Conservation (phyloP, 2,888 invertebrate species). For the Zhengitettix transpicula region DNA sequence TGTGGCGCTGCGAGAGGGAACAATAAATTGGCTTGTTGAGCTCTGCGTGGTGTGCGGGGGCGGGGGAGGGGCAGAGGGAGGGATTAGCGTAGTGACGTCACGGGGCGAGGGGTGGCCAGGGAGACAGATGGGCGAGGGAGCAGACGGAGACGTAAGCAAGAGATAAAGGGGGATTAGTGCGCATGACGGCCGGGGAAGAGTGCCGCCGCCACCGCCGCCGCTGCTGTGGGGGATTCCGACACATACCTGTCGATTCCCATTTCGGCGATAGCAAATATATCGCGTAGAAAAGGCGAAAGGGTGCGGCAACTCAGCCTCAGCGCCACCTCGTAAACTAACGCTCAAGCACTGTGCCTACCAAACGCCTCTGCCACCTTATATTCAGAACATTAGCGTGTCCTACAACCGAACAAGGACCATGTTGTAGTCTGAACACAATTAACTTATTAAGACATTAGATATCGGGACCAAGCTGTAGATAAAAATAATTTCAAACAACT, state of each 20-base stretch:
- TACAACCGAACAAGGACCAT: no score
- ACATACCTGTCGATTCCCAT: neutral
- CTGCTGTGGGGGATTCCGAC: neutral
- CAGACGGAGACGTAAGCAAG: conserved; percentile 4
- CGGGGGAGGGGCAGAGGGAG: neutral
- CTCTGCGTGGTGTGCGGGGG: neutral
- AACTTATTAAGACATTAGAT: no score
- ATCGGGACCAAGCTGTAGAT: no score
- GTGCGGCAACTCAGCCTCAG: no score
- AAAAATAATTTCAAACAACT: no score
- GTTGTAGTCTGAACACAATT: no score
- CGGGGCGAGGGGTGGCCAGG: neutral
- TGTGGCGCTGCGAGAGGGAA: neutral
- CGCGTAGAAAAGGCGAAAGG: no score
- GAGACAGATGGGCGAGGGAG: conserved; percentile 1
- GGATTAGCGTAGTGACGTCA: conserved; percentile 8
- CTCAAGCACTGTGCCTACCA: no score
- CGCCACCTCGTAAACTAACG: no score
- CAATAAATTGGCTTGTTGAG: neutral
- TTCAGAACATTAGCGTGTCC: no score
- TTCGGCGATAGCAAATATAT: neutral
- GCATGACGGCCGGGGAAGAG: neutral
- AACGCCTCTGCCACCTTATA: no score
- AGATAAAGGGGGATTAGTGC: conserved; percentile 6
- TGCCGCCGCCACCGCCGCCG: neutral